These are phyloP conservation scores for Corythucha ciliata DNA, from an alignment of 2,888 invertebrate genomes.

Conservation along the genomic window DNA sequence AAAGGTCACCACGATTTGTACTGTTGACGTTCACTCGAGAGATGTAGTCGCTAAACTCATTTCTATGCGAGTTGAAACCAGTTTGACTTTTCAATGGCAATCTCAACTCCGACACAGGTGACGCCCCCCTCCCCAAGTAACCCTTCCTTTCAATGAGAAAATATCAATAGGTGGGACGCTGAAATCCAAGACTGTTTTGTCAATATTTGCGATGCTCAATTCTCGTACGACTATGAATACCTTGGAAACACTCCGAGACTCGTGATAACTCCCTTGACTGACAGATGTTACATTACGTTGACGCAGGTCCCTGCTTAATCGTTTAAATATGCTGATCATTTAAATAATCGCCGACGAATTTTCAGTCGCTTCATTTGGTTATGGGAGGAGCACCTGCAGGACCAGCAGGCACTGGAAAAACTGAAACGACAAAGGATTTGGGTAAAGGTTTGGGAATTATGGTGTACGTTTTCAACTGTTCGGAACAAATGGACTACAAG, in stretches of 20 bases:
- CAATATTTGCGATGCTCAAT: constrained; percentile 91
- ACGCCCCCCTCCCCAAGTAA: no score
- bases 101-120: constrained; percentile 69
- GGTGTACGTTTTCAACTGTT: constrained; percentile 97
- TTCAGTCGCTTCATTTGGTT: constrained; percentile 71
- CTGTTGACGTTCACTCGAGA: constrained; percentile 88
- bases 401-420: constrained; percentile 92
- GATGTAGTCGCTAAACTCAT: constrained; percentile 89
- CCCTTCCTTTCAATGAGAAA: no score
- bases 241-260: constrained; percentile 86
- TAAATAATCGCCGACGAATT: constrained; percentile 1
- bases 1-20: constrained; percentile 95
- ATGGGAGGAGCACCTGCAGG: constrained; percentile 98
- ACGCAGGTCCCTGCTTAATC: constrained; percentile 54
- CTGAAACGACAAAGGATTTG: constrained; percentile 92
- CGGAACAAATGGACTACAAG: constrained; percentile 95
- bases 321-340: constrained; percentile 1
- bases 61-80: constrained; percentile 64
- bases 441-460: constrained; percentile 88
- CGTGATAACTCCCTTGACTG: constrained; percentile 89
- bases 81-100: constrained; percentile 81
- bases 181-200: constrained; percentile 73
- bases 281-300: constrained; percentile 89
- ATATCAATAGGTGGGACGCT: constrained; percentile 75
- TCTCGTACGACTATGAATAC: constrained; percentile 86